These are phyloP conservation scores for Drosophila pseudotakahashii DNA, from an alignment of 2,888 invertebrate genomes.

Conservation along the genomic window DNA sequence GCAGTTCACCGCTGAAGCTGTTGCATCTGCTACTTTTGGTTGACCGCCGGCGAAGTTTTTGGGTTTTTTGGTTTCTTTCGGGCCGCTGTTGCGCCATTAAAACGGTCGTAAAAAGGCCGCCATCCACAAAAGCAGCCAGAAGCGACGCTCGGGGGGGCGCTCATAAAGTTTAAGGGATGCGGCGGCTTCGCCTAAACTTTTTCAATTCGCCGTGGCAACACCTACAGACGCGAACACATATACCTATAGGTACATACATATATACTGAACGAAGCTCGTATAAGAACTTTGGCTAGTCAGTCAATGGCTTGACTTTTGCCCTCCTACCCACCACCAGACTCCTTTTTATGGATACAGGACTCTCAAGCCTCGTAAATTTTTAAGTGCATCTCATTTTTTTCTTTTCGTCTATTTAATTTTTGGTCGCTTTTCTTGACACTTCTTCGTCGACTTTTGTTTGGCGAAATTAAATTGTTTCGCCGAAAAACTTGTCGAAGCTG, in stretches of 20 bases:
- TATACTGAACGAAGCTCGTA: constrained; percentile 24
- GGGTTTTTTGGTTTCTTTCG: constrained; percentile 17
- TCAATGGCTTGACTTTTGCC: constrained; percentile 58
- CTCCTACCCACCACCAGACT: neutral
- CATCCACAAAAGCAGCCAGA: constrained; percentile 7
- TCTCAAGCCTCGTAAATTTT: constrained; percentile 70
- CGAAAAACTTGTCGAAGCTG: constrained; percentile 63
- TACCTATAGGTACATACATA: neutral
- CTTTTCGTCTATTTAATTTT: constrained; percentile 27
- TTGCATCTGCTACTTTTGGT: constrained; percentile 20
- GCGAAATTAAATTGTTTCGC: constrained; percentile 75
- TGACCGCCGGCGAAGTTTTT: constrained; percentile 69
- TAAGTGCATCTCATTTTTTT: constrained; percentile 68
- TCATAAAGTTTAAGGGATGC: constrained; percentile 64
- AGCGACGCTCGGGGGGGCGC: constrained; percentile 43
- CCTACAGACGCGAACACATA: constrained; percentile 42
- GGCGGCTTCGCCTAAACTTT: constrained; percentile 65
- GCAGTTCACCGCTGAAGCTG: constrained; percentile 18
- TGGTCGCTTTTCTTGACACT: constrained; percentile 17
- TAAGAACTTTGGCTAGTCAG: constrained; percentile 60
- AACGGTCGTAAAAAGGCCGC: constrained; percentile 67
- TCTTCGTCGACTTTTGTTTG: constrained; percentile 61
- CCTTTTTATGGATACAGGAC: constrained; percentile 64
- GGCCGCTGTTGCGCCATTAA: constrained; percentile 64
- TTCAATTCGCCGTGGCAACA: constrained; percentile 75